These are phyloP conservation scores for Malurus elegans DNA, from an alignment of 2,113 vertebrate genomes.

Conservation along the genomic window DNA sequence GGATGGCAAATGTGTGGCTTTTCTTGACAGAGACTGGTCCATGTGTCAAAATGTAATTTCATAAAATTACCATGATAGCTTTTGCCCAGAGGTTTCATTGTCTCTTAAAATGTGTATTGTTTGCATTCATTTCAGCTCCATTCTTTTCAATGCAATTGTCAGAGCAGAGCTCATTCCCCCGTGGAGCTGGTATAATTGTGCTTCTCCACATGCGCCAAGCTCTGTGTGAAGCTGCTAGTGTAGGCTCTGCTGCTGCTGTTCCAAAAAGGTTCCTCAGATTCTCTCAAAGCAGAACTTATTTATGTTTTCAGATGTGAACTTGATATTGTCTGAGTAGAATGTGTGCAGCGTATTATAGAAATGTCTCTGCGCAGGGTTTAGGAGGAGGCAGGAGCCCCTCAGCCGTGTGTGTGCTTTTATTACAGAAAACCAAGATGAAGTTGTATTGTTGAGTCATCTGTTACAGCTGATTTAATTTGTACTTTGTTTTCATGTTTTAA, in stretches of 20 bases:
- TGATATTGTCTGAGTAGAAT: constrained; percentile 29
- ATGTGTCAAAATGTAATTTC: not conserved
- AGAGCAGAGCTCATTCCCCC: not conserved
- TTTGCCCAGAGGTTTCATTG: not conserved
- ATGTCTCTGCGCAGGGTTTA: constrained; percentile 22
- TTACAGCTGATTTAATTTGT: constrained; percentile 20
- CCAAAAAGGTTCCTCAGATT: not conserved
- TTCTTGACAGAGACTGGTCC: not conserved
- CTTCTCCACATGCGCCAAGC: not conserved
- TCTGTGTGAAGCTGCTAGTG: constrained; percentile 16
- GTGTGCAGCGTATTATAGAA: not conserved
- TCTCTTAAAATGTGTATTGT: not conserved
- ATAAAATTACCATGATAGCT: not conserved
- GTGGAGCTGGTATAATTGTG: not conserved
- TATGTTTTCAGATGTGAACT: constrained; percentile 28
- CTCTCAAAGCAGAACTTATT: not conserved
- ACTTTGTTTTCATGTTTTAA: constrained; percentile 57
- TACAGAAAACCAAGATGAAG: constrained; percentile 16
- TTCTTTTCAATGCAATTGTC: not conserved
- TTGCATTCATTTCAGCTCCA: not conserved
- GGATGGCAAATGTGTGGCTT: not conserved
- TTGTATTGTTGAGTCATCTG: constrained; percentile 19
- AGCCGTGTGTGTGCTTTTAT: not conserved
- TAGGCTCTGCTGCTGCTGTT: constrained; percentile 26
- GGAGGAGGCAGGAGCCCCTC: constrained; percentile 37